Base-by-base conservation (phyloP, 2,113 vertebrate species). In the Sapayoa aenigma region DNA sequence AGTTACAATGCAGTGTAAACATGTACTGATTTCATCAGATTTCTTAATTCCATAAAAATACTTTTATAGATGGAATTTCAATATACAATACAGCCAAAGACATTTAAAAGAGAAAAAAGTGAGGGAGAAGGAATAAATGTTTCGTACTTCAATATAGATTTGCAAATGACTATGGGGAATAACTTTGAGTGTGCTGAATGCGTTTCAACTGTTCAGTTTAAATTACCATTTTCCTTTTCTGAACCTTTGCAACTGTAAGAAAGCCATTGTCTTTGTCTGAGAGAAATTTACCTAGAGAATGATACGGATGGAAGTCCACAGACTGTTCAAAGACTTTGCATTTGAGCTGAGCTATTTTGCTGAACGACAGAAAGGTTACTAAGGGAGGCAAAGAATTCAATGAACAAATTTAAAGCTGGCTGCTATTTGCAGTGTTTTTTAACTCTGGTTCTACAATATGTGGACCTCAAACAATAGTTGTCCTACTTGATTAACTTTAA, bases 281-380 rank as follows among this genome's bases (percentile, higher is more conserved):
- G 71, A 81, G 42, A 93, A 88, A 84, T 87, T 65, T 76, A 98
- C 98, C 98, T 98, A 96, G 96, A 95, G 98, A 98, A 89, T 98
- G 93, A 58, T 98, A 98, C 0, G 97, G 95, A 16, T 98, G 94
- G 52, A 98, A 96, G 63, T 97, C 97, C 41, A 87, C 73, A 94
- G 97, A 98, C 90, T 98, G 87, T 74, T 97, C 96, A 20, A 98
- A 97, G 96, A 98, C 98, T 55, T 94, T 95, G 39, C 96, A 97
- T 98, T 97, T 98, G 89, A 98, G 77, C 49, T 95, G 97, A 88
- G 98, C 98, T 3, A 96, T 98, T 96, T 98, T 98, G 98, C 98
- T 99, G 97, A 98, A 99, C 87, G 95, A 96, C 82, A 99, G 97
- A 55, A 98, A 97, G 18, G 96, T 98, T 84, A 97, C 98, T 99